Percentiles rank a stretch among this genome's conserved stretches.
These are phyloP conservation scores for Hycleus cichorii DNA, from an alignment of 1,140 invertebrate genomes.

Conservation along the genomic window DNA sequence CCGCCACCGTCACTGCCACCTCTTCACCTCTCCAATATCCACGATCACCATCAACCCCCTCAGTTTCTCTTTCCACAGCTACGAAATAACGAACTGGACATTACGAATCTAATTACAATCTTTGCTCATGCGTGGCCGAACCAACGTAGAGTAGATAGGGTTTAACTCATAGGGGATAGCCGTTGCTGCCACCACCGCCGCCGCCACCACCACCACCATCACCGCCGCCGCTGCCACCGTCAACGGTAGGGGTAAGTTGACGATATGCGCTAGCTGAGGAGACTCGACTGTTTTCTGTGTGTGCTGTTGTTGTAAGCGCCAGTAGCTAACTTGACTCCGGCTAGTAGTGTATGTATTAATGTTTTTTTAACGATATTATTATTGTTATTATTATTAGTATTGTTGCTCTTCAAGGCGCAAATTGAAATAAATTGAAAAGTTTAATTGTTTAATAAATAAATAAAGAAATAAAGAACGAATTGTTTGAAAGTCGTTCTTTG, in stretches of 20 bases:
- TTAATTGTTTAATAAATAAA: too few relatives aligned
- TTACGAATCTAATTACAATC: slow-evolving; percentile 44
- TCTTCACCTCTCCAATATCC: slow-evolving; percentile 18
- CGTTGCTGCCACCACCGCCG: slow-evolving; percentile 1
- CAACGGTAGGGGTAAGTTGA: slow-evolving; percentile 32
- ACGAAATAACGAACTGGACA: slow-evolving; percentile 42
- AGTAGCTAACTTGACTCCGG: slow-evolving; percentile 27
- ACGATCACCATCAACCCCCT: slow-evolving; percentile 22
- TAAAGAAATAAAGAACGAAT: too few relatives aligned
- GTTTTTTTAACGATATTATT: too few relatives aligned
- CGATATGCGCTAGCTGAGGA: slow-evolving; percentile 15
- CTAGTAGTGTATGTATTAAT: too few relatives aligned
- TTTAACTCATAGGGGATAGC: slow-evolving; percentile 27
- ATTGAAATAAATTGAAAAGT: too few relatives aligned
- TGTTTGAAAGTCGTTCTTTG: too few relatives aligned
- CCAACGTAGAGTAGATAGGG: slow-evolving; percentile 15
- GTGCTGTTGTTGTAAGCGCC: slow-evolving; percentile 2
- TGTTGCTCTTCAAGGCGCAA: too few relatives aligned
- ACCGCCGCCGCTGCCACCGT: neutral
- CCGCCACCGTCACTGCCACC: slow-evolving; percentile 10
- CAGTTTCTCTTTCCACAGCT: neutral
- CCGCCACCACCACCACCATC: neutral
- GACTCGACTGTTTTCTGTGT: slow-evolving; percentile 23
- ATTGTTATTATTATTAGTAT: too few relatives aligned
- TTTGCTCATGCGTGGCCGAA: slow-evolving; percentile 41